Conservation (phyloP, 2,797 vertebrate species). For the Moxostoma hubbsi region DNA sequence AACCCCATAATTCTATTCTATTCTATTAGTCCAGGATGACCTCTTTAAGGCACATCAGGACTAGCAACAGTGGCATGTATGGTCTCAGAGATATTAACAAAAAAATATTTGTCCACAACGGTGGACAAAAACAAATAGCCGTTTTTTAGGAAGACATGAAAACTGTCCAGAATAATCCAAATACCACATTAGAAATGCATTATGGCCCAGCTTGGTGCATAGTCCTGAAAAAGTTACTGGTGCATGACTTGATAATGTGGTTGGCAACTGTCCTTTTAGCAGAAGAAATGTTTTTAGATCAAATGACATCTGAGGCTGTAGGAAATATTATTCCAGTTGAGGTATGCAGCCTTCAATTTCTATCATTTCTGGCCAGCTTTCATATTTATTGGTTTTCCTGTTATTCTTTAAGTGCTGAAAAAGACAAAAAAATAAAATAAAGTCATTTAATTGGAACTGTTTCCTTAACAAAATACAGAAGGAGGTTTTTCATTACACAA, state of each 20-base stretch:
- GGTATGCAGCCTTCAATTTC: conserved; percentile 88
- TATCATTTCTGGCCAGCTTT: conserved; percentile 88
- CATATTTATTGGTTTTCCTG: conserved; percentile 82
- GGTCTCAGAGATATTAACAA: background rate
- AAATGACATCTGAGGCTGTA: background rate
- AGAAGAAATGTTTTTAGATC: background rate
- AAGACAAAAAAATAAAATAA: conserved; percentile 48
- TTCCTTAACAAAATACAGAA: background rate
- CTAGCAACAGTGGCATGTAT: background rate
- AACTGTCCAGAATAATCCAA: background rate
- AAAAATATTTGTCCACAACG: background rate
- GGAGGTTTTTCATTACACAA: background rate
- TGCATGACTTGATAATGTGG: background rate
- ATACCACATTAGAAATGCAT: background rate
- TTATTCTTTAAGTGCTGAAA: conserved; percentile 85
- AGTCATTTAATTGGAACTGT: no score
- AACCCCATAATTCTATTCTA: background rate
- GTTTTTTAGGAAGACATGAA: background rate
- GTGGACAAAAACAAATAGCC: no score
- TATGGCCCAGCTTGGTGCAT: background rate
- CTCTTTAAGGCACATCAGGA: background rate
- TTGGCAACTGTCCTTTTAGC: background rate
- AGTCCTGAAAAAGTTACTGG: background rate
- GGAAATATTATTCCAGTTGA: conserved; percentile 69
- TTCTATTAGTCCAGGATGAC: no score